Percentiles rank a stretch among this genome's conserved stretches.
Evolutionary conservation across 2,888 invertebrate genomes (phyloP).

Genomic region (Andrena minutula): DNA sequence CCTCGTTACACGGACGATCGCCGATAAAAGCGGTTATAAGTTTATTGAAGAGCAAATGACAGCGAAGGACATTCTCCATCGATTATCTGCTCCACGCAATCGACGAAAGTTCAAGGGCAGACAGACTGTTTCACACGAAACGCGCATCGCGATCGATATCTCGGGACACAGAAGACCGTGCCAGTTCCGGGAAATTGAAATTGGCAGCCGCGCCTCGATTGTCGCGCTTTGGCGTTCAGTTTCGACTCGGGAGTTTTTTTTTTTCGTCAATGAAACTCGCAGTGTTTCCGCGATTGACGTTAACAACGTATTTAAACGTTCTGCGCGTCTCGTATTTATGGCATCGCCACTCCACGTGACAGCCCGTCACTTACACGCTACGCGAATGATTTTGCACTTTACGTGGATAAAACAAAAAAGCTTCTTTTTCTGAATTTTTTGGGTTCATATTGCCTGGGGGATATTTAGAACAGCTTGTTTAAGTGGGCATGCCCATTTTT

Average conservation of each 20-base stretch:
- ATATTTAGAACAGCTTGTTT: no score
- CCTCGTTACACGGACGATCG: no score
- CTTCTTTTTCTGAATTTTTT: no score
- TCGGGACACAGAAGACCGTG: not conserved
- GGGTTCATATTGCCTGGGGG: no score
- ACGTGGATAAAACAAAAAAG: no score
- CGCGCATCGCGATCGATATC: constrained; percentile 29
- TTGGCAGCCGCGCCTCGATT: constrained; percentile 40
- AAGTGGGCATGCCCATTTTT: no score
- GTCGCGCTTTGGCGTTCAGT: not conserved
- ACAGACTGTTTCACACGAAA: constrained; percentile 16
- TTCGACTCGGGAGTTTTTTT: not conserved
- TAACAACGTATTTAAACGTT: not conserved
- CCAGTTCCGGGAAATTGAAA: constrained; percentile 43
- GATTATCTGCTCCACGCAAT: constrained; percentile 7
- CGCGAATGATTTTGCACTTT: no score
- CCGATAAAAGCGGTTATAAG: not conserved
- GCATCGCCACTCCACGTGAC: no score
- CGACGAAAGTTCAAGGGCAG: constrained; percentile 40
- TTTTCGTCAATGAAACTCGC: not conserved
- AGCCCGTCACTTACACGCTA: no score
- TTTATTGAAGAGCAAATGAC: not conserved
- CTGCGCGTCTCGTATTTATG: not conserved
- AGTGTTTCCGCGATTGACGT: constrained; percentile 10
- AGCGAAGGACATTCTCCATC: not conserved